Evolutionary conservation across 2,888 invertebrate genomes (phyloP).

Genomic region (Tyria jacobaeae): DNA sequence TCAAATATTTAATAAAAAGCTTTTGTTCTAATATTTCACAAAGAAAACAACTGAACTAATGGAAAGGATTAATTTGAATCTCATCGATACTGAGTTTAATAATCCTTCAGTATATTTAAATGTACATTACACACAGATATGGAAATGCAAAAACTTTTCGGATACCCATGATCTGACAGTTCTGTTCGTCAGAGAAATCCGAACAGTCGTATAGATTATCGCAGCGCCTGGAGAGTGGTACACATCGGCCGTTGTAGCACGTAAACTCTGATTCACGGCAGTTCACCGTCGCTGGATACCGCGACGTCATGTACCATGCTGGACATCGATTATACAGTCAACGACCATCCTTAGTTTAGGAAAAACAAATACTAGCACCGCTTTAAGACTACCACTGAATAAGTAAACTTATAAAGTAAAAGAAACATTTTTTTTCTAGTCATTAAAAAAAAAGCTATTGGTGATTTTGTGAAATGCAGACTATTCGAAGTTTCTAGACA

Average conservation of each 20-base stretch:
- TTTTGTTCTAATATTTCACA: neutral
- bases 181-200: constrained; percentile 96
- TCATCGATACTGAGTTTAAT: neutral
- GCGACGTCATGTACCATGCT: constrained; percentile 74
- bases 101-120: neutral
- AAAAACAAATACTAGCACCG: neutral
- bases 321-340: constrained; percentile 57
- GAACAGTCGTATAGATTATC: constrained; percentile 96
- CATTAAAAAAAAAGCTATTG: neutral
- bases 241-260: constrained; percentile 92
- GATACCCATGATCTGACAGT: constrained; percentile 89
- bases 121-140: constrained; percentile 37
- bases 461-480: neutral
- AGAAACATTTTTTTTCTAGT: neutral
- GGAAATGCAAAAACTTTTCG: constrained; percentile 51
- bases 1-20: neutral
- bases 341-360: neutral
- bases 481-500: too few relatives aligned
- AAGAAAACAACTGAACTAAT: neutral
- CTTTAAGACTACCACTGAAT: neutral
- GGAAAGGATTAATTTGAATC: neutral
- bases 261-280: constrained; percentile 90
- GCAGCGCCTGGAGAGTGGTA: constrained; percentile 92
- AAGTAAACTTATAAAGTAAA: neutral
- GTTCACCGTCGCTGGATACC: constrained; percentile 62